phyloP scores from a whole-genome alignment of 53 echinoderm and acorn worm genomes.

The Astropecten irregularis region DNA sequence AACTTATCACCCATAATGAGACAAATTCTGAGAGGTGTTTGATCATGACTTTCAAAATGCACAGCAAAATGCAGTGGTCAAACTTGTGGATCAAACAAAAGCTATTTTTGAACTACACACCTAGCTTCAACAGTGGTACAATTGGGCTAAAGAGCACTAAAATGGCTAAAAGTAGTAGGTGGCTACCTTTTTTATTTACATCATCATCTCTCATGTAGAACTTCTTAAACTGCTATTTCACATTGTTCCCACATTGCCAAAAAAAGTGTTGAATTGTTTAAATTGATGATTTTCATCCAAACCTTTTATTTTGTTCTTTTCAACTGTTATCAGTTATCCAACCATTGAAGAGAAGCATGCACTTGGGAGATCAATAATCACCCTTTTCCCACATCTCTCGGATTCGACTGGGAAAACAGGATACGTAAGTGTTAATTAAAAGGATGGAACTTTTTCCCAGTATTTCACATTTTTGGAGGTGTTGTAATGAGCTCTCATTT shows the following conservation, averaged over 20 bases:
- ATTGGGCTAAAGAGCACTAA: too few relatives aligned
- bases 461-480: too few relatives aligned
- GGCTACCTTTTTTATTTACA: too few relatives aligned
- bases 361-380: background rate
- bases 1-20: too few relatives aligned
- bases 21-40: background rate
- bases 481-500: too few relatives aligned
- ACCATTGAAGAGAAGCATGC: conserved; percentile 18
- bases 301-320: background rate
- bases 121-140: too few relatives aligned
- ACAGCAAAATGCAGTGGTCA: too few relatives aligned
- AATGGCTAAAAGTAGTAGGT: too few relatives aligned
- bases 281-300: background rate
- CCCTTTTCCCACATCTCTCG: conserved; percentile 3
- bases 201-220: too few relatives aligned
- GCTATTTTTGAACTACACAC: too few relatives aligned
- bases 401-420: conserved; percentile 6
- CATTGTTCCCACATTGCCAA: background rate
- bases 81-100: too few relatives aligned
- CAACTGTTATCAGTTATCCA: conserved; percentile 1
- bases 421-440: background rate
- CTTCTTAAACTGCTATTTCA: too few relatives aligned
- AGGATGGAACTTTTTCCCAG: background rate
- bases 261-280: background rate
- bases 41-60: background rate